Evolutionary conservation across 2,797 vertebrate genomes (phyloP).

Genomic region (Poeciliopsis turneri): DNA sequence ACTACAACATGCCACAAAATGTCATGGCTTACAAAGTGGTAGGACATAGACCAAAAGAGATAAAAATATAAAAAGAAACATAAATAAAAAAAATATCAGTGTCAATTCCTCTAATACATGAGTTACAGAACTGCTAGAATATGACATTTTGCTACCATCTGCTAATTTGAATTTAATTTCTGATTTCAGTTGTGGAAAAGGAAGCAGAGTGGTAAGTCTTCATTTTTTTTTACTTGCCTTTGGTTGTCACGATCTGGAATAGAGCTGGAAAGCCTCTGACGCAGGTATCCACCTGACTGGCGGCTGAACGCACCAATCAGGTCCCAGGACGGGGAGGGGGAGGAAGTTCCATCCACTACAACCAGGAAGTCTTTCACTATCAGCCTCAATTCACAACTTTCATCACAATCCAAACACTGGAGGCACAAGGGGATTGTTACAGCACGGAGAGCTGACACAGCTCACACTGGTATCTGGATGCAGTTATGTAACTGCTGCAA

Average conservation of each 20-base stretch:
- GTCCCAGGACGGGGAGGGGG: not conserved
- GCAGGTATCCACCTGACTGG: conserved; percentile 11
- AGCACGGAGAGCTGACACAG: conserved; percentile 5
- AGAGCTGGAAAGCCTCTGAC: conserved; percentile 5
- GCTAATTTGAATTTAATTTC: not conserved
- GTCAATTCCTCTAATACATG: not conserved
- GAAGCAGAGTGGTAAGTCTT: conserved; percentile 33
- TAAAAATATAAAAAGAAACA: not conserved
- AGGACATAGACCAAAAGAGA: not conserved
- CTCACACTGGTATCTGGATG: conserved; percentile 4
- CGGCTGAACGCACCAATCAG: conserved; percentile 39
- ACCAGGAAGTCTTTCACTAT: conserved; percentile 7
- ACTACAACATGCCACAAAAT: not conserved
- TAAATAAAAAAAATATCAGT: not conserved
- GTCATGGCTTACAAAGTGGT: not conserved
- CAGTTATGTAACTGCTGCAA: not conserved
- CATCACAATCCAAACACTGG: not conserved
- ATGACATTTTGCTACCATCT: not conserved
- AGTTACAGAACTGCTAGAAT: not conserved
- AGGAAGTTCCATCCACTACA: not conserved
- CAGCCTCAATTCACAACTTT: conserved; percentile 15
- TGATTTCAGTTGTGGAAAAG: not conserved
- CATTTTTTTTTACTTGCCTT: not conserved
- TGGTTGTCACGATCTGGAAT: not conserved
- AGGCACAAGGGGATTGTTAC: conserved; percentile 2